phyloP scores from a whole-genome alignment of 2,113 vertebrate genomes.

The Aleadryas rufinucha region DNA sequence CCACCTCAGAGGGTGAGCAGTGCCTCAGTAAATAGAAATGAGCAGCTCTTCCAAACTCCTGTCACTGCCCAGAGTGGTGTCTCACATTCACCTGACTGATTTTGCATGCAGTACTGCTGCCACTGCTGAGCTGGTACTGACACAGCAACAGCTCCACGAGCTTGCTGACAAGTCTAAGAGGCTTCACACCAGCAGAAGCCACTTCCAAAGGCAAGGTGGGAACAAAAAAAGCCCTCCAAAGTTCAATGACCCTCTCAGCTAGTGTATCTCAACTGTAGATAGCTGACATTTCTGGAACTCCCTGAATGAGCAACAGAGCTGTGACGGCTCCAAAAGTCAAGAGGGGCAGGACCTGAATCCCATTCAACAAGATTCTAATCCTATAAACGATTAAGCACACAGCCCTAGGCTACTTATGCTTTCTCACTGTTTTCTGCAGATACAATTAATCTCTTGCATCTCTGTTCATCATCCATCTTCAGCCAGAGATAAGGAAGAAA shows the following conservation, averaged over 20 bases:
- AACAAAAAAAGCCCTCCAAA: neutral
- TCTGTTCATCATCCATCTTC: neutral
- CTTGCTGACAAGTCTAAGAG: neutral
- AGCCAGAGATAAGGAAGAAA: neutral
- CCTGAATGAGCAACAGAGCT: neutral
- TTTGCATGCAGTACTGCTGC: neutral
- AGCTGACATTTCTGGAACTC: neutral
- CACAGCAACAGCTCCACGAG: neutral
- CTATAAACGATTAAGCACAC: neutral
- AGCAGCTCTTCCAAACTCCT: neutral
- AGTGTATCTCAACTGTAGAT: neutral
- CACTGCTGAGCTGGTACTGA: neutral
- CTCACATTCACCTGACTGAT: neutral
- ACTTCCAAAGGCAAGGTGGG: neutral
- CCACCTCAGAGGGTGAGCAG: neutral
- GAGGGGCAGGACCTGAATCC: neutral
- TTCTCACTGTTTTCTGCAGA: neutral
- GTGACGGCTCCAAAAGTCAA: neutral
- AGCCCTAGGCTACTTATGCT: neutral
- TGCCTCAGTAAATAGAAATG: neutral
- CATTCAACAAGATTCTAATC: neutral
- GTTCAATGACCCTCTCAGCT: neutral
- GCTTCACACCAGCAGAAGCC: neutral
- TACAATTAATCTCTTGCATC: neutral
- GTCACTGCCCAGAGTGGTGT: neutral